Conservation (phyloP, 1,140 invertebrate genomes). For the Eueides isabella region DNA sequence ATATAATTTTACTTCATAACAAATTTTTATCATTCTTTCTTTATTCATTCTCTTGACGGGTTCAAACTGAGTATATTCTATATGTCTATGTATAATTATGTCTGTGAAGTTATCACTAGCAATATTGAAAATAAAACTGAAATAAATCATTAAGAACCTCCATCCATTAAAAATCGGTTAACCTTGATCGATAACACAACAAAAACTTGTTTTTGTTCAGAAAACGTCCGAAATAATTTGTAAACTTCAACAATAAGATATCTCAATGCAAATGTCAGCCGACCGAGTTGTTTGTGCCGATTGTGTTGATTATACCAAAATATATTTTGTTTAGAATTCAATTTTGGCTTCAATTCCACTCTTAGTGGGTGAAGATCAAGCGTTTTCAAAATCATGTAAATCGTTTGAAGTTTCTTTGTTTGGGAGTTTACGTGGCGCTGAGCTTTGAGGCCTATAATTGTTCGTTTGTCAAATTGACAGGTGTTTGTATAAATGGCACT, state of each 20-base stretch:
- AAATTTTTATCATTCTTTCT: too few species aligned
- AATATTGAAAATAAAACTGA: neutral
- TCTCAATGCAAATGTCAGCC: slow-evolving; percentile 10
- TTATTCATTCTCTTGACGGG: too few species aligned
- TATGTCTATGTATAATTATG: too few species aligned
- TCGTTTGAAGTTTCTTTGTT: slow-evolving; percentile 5
- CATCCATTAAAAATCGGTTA: neutral
- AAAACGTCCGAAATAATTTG: slow-evolving; percentile 2
- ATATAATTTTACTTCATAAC: too few species aligned
- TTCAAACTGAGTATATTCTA: too few species aligned
- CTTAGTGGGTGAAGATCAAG: slow-evolving; percentile 3
- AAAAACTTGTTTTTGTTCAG: neutral
- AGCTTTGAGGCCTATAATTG: neutral
- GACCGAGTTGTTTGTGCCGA: slow-evolving; percentile 3
- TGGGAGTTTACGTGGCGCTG: neutral
- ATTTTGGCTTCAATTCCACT: neutral
- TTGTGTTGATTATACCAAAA: neutral
- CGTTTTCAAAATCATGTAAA: neutral
- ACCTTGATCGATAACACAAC: neutral
- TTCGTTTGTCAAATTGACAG: neutral
- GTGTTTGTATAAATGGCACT: too few species aligned
- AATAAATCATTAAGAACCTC: neutral
- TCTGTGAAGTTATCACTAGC: neutral
- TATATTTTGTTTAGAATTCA: neutral
- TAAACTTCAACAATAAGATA: slow-evolving; percentile 6